Conservation (phyloP, 2,797 vertebrate genomes). For the Mus minutoides region DNA sequence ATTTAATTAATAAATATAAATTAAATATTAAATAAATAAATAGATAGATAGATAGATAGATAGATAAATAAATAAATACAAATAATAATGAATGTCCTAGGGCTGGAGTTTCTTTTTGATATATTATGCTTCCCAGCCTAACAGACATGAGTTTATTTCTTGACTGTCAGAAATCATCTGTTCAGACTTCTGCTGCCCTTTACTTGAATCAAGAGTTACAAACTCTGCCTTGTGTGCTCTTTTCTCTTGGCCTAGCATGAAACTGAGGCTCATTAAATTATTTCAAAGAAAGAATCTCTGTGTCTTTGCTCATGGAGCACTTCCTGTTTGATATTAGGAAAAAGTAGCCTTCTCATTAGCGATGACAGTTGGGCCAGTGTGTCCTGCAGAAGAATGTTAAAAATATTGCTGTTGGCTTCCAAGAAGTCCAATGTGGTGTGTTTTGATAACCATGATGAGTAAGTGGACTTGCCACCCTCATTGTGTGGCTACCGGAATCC, state of each 20-base stretch:
- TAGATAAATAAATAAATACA: background rate
- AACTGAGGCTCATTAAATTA: slow-evolving; percentile 28
- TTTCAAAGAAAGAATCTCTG: slow-evolving; percentile 32
- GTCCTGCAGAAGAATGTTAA: slow-evolving; percentile 13
- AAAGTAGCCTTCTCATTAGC: slow-evolving; percentile 42
- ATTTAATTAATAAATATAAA: background rate
- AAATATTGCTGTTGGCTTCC: slow-evolving; percentile 27
- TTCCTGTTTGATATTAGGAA: slow-evolving; percentile 49
- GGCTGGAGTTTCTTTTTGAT: background rate
- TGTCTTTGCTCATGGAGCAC: slow-evolving; percentile 19
- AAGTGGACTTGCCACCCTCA: background rate
- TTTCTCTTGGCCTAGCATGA: slow-evolving; percentile 18
- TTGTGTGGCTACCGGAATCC: background rate
- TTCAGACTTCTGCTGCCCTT: background rate
- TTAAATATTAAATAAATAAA: background rate
- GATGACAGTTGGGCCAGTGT: background rate
- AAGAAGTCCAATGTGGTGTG: background rate
- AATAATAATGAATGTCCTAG: background rate
- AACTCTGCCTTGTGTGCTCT: background rate
- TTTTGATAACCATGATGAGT: background rate
- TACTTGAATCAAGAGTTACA: slow-evolving; percentile 3
- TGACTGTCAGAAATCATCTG: background rate
- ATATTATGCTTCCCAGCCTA: background rate
- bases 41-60: too few relatives aligned
- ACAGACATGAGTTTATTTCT: background rate